A percentile compares a stretch with the other conserved stretches of the same genome.
phyloP scores from a whole-genome alignment of 2,888 invertebrate genomes.

The Lepetodrilus schrolli region DNA sequence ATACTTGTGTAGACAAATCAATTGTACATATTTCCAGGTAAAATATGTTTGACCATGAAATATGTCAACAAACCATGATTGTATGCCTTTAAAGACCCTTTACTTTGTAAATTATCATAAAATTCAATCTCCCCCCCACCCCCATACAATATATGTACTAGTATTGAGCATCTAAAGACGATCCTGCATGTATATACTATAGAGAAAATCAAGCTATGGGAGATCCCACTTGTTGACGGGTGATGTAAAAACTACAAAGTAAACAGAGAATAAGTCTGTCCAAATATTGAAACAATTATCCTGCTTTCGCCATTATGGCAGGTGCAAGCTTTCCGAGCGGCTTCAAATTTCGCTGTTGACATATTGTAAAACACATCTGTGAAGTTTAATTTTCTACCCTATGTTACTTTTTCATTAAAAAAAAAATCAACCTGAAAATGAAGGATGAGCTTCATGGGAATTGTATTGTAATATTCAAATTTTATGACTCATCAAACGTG shows the following conservation, averaged over 20 bases:
- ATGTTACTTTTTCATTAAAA: background rate
- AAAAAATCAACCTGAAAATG: background rate
- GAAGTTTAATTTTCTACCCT: background rate
- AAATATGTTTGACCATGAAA: too few relatives aligned
- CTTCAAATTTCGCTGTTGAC: background rate
- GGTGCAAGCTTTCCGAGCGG: background rate
- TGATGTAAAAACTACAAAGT: slow-evolving; percentile 4
- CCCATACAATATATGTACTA: background rate
- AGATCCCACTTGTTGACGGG: background rate
- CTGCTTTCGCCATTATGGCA: background rate
- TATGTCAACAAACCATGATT: too few relatives aligned
- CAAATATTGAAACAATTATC: slow-evolving; percentile 25
- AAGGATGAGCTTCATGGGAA: slow-evolving; percentile 7
- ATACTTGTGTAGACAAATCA: too few relatives aligned
- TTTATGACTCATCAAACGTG: background rate
- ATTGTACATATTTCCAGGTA: too few relatives aligned
- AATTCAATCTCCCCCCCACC: background rate
- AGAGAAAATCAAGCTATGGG: too few relatives aligned
- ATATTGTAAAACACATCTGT: slow-evolving; percentile 7
- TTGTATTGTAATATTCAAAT: slow-evolving; percentile 3
- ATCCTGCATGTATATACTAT: background rate
- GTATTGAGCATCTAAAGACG: background rate
- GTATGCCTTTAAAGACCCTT: too few relatives aligned
- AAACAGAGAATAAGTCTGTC: slow-evolving; percentile 9
- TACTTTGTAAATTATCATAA: background rate